phyloP scores from a whole-genome alignment of 2,113 vertebrate species.

The Hippopotamus amphibius region DNA sequence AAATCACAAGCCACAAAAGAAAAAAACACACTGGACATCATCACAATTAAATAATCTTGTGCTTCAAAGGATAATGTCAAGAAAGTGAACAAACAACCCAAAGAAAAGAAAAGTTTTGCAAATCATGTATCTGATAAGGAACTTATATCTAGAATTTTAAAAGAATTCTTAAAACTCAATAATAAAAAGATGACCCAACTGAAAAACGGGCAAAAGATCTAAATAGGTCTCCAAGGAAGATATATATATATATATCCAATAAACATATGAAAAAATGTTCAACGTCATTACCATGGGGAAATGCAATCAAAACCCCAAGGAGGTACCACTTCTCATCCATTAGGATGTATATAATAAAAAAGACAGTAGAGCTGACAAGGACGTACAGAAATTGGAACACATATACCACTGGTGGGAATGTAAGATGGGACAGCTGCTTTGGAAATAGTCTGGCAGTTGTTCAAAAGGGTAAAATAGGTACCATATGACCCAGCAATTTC shows the following conservation, averaged over 20 bases:
- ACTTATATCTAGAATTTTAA: background rate
- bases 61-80: too few relatives aligned
- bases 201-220: background rate
- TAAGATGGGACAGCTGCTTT: background rate
- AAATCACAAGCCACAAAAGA: background rate
- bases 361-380: background rate
- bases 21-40: too few relatives aligned
- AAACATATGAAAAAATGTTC: background rate
- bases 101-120: conserved; percentile 24
- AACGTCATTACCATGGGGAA: background rate
- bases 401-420: background rate
- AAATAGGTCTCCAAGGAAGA: background rate
- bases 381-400: background rate
- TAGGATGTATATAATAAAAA: background rate
- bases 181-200: background rate
- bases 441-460: background rate
- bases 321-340: background rate
- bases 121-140: background rate
- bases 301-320: background rate
- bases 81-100: too few relatives aligned
- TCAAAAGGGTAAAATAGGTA: background rate
- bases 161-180: conserved; percentile 7
- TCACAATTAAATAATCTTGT: too few relatives aligned
- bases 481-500: background rate
- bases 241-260: background rate